Conservation (phyloP, 2,797 vertebrate genomes). For the Tangara arthus region DNA sequence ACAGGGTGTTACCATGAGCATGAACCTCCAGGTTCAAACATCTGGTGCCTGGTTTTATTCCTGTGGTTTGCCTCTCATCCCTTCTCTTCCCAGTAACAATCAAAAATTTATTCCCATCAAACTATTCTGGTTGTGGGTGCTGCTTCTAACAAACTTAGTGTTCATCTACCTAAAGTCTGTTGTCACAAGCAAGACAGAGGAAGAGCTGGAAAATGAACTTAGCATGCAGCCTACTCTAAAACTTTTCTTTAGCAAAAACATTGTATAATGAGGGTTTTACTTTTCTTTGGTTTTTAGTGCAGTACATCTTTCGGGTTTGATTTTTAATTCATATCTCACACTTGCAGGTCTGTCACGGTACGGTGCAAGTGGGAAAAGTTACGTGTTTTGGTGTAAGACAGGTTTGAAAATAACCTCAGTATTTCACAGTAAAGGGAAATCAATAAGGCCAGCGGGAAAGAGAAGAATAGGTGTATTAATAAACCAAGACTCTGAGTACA, state of each 20-base stretch:
- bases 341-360: neutral
- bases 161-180: neutral
- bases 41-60: neutral
- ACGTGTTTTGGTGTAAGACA: slow-evolving; percentile 13
- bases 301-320: neutral
- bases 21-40: neutral
- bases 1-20: neutral
- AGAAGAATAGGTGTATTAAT: slow-evolving; percentile 33
- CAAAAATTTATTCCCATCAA: neutral
- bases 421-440: slow-evolving; percentile 37
- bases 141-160: neutral
- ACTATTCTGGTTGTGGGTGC: neutral
- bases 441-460: neutral
- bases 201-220: neutral
- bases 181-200: neutral
- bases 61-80: neutral
- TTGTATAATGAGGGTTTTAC: neutral
- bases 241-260: neutral
- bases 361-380: slow-evolving; percentile 6
- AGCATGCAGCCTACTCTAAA: neutral
- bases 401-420: slow-evolving; percentile 37
- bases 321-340: neutral
- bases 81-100: neutral
- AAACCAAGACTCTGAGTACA: neutral
- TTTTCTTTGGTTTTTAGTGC: neutral